These are phyloP conservation scores for Leucophora obtusa DNA, from an alignment of 2,888 invertebrate genomes.

Conservation along the genomic window DNA sequence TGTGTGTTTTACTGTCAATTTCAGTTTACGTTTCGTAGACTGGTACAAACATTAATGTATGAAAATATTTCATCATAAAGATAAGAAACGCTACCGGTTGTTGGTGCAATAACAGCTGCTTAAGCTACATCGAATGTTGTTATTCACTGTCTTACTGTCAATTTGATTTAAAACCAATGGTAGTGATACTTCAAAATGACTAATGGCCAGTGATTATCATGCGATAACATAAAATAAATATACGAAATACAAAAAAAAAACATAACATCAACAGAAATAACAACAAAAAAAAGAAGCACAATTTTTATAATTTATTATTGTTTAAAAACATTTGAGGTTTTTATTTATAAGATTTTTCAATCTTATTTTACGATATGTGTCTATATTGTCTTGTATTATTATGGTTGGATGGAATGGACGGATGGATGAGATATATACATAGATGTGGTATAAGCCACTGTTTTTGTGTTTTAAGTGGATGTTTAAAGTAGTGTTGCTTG, in stretches of 20 bases:
- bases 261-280: slow-evolving; percentile 54
- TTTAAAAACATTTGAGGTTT: slow-evolving; percentile 19
- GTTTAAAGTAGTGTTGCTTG: slow-evolving; percentile 25
- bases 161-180: slow-evolving; percentile 52
- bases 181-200: slow-evolving; percentile 72
- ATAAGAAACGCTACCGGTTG: slow-evolving; percentile 63
- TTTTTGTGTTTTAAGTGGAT: not conserved
- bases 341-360: slow-evolving; percentile 15
- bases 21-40: slow-evolving; percentile 45
- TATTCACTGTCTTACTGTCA: slow-evolving; percentile 48
- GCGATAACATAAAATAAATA: slow-evolving; percentile 68
- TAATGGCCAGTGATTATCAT: slow-evolving; percentile 77
- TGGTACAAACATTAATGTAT: slow-evolving; percentile 6
- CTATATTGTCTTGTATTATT: slow-evolving; percentile 1
- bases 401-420: no score
- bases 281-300: slow-evolving; percentile 69
- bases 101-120: slow-evolving; percentile 59
- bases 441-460: not conserved
- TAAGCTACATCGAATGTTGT: slow-evolving; percentile 24
- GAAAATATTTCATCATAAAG: slow-evolving; percentile 56
- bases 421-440: not conserved
- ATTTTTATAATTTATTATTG: slow-evolving; percentile 67
- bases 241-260: slow-evolving; percentile 67
- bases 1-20: slow-evolving; percentile 54
- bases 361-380: slow-evolving; percentile 13